Evolutionary conservation across 2,797 vertebrate genomes (phyloP).

Genomic region (Perodicticus potto): DNA sequence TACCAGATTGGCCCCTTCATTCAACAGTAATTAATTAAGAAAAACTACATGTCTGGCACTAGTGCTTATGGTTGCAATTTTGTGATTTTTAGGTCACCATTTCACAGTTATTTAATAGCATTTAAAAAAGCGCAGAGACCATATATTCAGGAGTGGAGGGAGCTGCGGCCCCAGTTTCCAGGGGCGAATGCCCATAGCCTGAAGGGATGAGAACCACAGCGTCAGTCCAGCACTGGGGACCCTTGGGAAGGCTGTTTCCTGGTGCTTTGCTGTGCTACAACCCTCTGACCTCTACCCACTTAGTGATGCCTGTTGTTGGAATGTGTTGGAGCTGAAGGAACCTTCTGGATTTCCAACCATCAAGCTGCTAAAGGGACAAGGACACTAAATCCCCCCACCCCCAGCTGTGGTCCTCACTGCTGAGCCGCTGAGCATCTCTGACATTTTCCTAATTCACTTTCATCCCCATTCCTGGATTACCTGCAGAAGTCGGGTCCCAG

Average conservation of each 20-base stretch:
- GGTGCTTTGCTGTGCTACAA: neutral
- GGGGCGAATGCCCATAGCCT: neutral
- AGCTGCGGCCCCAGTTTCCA: neutral
- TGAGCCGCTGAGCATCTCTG: neutral
- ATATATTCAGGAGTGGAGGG: neutral
- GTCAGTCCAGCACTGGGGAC: neutral
- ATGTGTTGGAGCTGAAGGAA: neutral
- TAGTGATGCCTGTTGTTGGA: neutral
- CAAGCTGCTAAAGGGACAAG: neutral
- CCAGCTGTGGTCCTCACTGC: fast-evolving
- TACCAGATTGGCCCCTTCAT: neutral
- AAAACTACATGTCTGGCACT: neutral
- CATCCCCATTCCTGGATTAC: neutral
- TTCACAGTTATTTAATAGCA: neutral
- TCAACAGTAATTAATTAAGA: neutral
- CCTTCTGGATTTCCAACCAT: neutral
- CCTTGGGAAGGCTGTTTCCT: fast-evolving
- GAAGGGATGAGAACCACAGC: neutral
- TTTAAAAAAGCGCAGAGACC: neutral
- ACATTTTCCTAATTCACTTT: neutral
- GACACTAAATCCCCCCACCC: fast-evolving
- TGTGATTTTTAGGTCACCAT: neutral
- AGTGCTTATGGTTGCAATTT: neutral
- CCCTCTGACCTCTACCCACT: neutral
- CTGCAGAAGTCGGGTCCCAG: neutral